Evolutionary conservation across 1,140 invertebrate species (phyloP).

Genomic region (Harpegnathos saltator): DNA sequence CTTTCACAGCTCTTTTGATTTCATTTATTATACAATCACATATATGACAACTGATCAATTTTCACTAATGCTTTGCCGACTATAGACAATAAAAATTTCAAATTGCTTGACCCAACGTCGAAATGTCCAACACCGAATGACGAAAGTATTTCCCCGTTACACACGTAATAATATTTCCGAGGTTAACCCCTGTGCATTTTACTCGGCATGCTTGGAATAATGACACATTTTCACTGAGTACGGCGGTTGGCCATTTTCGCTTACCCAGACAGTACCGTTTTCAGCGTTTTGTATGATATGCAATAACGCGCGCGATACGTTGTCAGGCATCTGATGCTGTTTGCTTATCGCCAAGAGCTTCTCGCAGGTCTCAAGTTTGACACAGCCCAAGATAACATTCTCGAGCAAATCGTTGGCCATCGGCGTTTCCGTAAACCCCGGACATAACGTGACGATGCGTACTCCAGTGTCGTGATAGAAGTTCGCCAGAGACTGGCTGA

Average conservation of each 20-base stretch:
- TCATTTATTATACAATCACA: too few relatives aligned
- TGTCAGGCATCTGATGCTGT: slow-evolving; percentile 76
- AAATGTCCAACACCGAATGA: too few relatives aligned
- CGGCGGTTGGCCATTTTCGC: slow-evolving; percentile 79
- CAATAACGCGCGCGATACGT: slow-evolving; percentile 80
- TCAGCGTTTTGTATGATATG: slow-evolving; percentile 81
- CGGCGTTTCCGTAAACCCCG: slow-evolving; percentile 80
- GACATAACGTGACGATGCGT: slow-evolving; percentile 84
- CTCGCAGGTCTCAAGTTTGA: accelerated
- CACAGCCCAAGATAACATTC: not conserved
- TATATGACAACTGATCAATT: too few relatives aligned
- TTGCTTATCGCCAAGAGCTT: too few relatives aligned
- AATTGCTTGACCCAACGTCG: too few relatives aligned
- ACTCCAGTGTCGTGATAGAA: slow-evolving; percentile 74
- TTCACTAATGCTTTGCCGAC: too few relatives aligned
- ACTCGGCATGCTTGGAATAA: slow-evolving; percentile 17
- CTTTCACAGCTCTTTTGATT: too few relatives aligned
- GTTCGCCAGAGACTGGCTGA: slow-evolving; percentile 78
- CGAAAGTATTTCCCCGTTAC: too few relatives aligned
- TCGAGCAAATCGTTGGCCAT: not conserved
- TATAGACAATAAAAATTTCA: too few relatives aligned
- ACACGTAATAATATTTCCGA: too few relatives aligned
- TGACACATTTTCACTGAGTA: slow-evolving; percentile 77
- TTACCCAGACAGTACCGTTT: slow-evolving; percentile 83
- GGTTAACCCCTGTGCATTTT: too few relatives aligned